Base-by-base conservation (phyloP, 2,797 vertebrate genomes). In the Accipiter fasciatus region DNA sequence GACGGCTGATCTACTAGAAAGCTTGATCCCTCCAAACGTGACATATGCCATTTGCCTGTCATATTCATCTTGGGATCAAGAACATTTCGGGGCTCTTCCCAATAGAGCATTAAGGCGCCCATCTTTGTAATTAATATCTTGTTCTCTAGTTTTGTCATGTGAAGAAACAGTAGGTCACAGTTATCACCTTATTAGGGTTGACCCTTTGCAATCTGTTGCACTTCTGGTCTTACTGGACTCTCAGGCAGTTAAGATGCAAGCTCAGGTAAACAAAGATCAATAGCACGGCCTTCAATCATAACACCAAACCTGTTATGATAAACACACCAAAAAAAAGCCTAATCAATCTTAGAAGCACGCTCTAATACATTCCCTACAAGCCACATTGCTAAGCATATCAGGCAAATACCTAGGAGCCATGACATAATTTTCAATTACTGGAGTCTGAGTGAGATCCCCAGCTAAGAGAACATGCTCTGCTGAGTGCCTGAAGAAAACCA, bases 351-450 rank as follows among this genome's bases (percentile, higher is more conserved):
- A 35, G 57, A 91, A 93, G 49, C 13, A 33, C 16, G 8, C 29
- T 83, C 37, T 26, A 82, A 65, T 54, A 55, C 18, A 83, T 54
- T 94, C 40, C 24, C 46, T 88, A 57, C 50, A 76, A 89, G 15
- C 33, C 66, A 87, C 50, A 40, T 28, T 72, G 25, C 44, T 71
- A 94, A 75, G 70, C 3, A 2, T 40, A 52, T 24, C 33, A 96
- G 55, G 92, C 24, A 84, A 95, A 91, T 44, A 93, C 13, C 33
- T 58, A 76, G 50, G 49, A 92, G 86, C 76, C 12, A 0, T 72
- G 54, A 94, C 46, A 82, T 42, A 72, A 62, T 76, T 97, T 97
- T 95, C 85, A 95, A 54, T 96, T 94, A 94, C 31, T 35, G 31
- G 59, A 93, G 31, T 81, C 4, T 84, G 65, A 94, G 40, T n/a